These are phyloP conservation scores for Abramis brama DNA, from an alignment of 2,113 vertebrate species.

Conservation along the genomic window DNA sequence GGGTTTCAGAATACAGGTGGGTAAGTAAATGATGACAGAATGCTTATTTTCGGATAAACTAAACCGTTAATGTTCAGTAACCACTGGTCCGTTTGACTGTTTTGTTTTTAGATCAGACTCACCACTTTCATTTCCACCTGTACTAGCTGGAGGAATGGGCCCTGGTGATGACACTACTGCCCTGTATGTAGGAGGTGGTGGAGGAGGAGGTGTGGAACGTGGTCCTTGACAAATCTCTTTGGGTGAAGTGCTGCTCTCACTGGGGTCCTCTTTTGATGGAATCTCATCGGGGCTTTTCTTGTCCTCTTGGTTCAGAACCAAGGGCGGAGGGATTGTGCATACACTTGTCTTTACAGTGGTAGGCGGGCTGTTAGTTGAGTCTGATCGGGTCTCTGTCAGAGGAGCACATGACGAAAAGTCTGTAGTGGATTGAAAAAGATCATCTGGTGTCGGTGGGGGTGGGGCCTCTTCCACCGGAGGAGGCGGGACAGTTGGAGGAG, in stretches of 20 bases:
- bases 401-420: constrained; percentile 53
- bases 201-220: constrained; percentile 88
- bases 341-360: constrained; percentile 59
- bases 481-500: constrained; percentile 52
- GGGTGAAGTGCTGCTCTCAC: constrained; percentile 80
- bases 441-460: constrained; percentile 54
- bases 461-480: constrained; percentile 61
- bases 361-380: constrained; percentile 49
- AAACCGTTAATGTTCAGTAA: neutral
- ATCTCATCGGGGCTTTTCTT: constrained; percentile 78
- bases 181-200: constrained; percentile 94
- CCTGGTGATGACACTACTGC: constrained; percentile 91
- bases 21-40: neutral
- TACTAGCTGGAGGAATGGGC: constrained; percentile 77
- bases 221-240: constrained; percentile 82
- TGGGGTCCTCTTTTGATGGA: constrained; percentile 79
- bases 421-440: constrained; percentile 39
- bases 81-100: neutral
- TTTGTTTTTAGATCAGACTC: constrained; percentile 52
- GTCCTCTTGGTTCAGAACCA: constrained; percentile 80
- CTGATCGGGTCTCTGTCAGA: constrained; percentile 50
- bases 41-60: neutral
- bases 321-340: constrained; percentile 75
- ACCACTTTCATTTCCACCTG: constrained; percentile 83
- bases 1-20: neutral